These are phyloP conservation scores for Drosophila engyochracea DNA, from an alignment of 2,888 invertebrate genomes.

Conservation along the genomic window DNA sequence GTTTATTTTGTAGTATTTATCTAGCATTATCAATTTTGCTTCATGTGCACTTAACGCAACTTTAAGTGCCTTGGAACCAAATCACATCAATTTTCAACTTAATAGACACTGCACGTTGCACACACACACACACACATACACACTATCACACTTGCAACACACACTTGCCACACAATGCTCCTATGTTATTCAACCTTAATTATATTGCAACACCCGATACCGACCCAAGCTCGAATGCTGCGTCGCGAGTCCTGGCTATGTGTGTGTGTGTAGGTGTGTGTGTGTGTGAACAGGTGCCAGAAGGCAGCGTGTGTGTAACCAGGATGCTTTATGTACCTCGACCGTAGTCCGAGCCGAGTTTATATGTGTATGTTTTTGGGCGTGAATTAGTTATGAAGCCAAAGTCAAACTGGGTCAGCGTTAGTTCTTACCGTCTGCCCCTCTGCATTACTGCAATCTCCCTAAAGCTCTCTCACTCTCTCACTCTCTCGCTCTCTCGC, in stretches of 20 bases:
- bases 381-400: slow-evolving; percentile 82
- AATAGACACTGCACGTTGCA: slow-evolving; percentile 56
- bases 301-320: slow-evolving; percentile 63
- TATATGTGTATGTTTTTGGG: slow-evolving; percentile 42
- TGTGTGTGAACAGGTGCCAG: slow-evolving; percentile 43
- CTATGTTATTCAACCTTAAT: slow-evolving; percentile 77
- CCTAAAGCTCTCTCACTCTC: not conserved
- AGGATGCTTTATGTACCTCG: slow-evolving; percentile 73
- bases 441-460: slow-evolving; percentile 17
- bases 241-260: slow-evolving; percentile 34
- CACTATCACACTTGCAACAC: slow-evolving; percentile 13
- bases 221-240: slow-evolving; percentile 35
- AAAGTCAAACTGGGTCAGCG: slow-evolving; percentile 81
- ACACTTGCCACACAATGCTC: slow-evolving; percentile 47
- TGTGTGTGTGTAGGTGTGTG: slow-evolving; percentile 34
- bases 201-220: slow-evolving; percentile 73
- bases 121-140: slow-evolving; percentile 24
- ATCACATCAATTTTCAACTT: slow-evolving; percentile 66
- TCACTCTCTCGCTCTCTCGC: not conserved
- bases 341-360: slow-evolving; percentile 32
- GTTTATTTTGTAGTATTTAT: slow-evolving; percentile 22
- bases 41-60: slow-evolving; percentile 8
- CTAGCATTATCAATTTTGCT: slow-evolving; percentile 24
- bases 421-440: slow-evolving; percentile 52
- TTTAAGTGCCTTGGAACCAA: slow-evolving; percentile 50